Conservation (phyloP, 2,888 invertebrate species). For the Napeogenes inachia region DNA sequence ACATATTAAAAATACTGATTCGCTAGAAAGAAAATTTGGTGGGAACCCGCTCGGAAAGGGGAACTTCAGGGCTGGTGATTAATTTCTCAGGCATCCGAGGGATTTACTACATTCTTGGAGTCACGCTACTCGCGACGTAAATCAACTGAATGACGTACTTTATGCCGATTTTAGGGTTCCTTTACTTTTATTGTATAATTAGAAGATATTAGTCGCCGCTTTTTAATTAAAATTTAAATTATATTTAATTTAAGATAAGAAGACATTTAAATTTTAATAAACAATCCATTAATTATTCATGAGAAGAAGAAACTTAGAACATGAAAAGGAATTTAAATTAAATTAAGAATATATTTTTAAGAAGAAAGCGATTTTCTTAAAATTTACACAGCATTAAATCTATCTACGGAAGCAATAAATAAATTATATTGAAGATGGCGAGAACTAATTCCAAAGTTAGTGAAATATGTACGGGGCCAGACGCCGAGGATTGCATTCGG, state of each 20-base stretch:
- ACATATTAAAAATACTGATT: constrained; percentile 37
- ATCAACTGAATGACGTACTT: constrained; percentile 49
- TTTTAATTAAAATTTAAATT: not conserved
- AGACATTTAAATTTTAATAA: not conserved
- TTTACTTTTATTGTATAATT: constrained; percentile 21
- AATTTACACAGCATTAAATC: not conserved
- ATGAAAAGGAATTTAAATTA: not conserved
- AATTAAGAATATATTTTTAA: not conserved
- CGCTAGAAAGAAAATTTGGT: constrained; percentile 46
- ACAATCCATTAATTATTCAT: not conserved
- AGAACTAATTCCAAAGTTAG: constrained; percentile 29
- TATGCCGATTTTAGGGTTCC: constrained; percentile 28
- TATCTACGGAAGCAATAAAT: constrained; percentile 19
- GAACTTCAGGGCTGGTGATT: constrained; percentile 53
- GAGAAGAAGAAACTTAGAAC: not conserved
- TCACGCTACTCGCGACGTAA: constrained; percentile 58
- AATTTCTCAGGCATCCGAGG: constrained; percentile 60
- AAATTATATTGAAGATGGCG: constrained; percentile 18
- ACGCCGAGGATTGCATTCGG: constrained; percentile 35
- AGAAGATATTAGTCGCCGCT: constrained; percentile 10
- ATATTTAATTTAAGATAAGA: no score
- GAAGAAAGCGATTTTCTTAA: no score
- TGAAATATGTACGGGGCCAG: constrained; percentile 34
- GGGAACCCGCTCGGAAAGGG: constrained; percentile 43
- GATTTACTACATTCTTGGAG: constrained; percentile 55